phyloP scores from a whole-genome alignment of 2,113 vertebrate species.

The Gavialis gangeticus region DNA sequence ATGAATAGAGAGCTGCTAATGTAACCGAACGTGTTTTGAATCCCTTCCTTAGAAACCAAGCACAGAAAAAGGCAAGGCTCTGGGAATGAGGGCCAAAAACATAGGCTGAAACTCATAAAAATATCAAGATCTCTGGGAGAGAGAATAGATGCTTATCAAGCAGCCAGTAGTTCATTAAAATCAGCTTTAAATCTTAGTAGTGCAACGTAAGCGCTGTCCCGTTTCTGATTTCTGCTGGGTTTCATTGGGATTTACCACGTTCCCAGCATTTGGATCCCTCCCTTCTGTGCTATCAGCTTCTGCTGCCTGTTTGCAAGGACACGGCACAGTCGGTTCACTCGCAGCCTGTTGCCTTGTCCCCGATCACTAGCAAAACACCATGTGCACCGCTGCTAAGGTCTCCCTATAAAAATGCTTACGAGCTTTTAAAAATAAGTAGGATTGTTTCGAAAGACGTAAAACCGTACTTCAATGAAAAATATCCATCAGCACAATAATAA shows the following conservation, averaged over 20 bases:
- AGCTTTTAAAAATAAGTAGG: accelerated
- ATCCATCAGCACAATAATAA: accelerated
- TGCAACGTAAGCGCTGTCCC: not conserved
- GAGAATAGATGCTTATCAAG: not conserved
- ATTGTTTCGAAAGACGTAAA: not conserved
- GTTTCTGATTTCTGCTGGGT: not conserved
- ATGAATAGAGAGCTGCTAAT: not conserved
- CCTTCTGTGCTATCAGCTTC: not conserved
- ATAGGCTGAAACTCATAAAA: not conserved
- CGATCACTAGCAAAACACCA: accelerated
- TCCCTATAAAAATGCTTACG: not conserved
- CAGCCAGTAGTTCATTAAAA: not conserved
- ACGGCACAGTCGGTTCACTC: not conserved
- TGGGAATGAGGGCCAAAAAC: not conserved
- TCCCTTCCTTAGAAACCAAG: not conserved
- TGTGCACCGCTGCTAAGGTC: not conserved
- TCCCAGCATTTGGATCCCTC: not conserved
- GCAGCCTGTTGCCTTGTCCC: accelerated
- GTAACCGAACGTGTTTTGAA: not conserved
- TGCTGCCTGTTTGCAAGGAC: accelerated
- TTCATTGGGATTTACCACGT: not conserved
- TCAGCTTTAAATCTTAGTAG: not conserved
- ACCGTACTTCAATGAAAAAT: not conserved
- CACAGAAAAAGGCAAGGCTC: not conserved
- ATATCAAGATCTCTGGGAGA: not conserved